Base-by-base conservation (phyloP, 2,113 vertebrate genomes). In the Potamarius usumacintae region DNA sequence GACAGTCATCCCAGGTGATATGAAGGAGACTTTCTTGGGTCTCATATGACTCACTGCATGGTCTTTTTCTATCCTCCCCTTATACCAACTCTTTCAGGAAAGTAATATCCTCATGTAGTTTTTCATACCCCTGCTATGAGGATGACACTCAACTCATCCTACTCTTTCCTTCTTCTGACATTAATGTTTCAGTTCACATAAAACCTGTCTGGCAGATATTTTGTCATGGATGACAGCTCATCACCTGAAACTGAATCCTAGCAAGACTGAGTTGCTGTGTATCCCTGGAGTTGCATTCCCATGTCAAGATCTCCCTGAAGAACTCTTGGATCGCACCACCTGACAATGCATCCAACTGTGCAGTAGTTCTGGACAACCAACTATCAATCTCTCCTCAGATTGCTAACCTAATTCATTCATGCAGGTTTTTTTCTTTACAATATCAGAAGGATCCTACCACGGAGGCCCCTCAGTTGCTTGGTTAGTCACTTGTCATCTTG, bases 101-200 rank as follows among this genome's bases (percentile, higher is more conserved):
- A 14, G 12, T 67, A 62, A 53, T 50, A 65, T 27, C 22, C 25
- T 67, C 9, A 50, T 15, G 52, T 52, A 83, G 42, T 67, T 27
- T 53, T 53, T 10, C 7, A 52, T 67, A 67, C 7, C 22, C 20
- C 30, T 83, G 22, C 63, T 83, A 30, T 67, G 22, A 2, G 4
- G 14, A 67, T 83, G 42, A 52, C 82, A 65, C 62, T 53, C 58
- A 50, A n/a, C n/a, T 65, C 60, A 15, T 60, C 6, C 42, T 52
- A 27, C 52, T 7, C 42, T 83, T 67, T 83, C 48, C 62, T 15
- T 14, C 8, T 30, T 27, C 82, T 67, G 82, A 67, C 62, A 83
- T 62, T 65, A 83, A 83, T 83, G 82, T n/a, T 83, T 83, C 82
- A 83, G 82, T 52, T 83, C 42, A 50, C 58, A 83, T 67, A 48